Base-by-base conservation (phyloP, 2,888 invertebrate genomes). In the Acleris literana region DNA sequence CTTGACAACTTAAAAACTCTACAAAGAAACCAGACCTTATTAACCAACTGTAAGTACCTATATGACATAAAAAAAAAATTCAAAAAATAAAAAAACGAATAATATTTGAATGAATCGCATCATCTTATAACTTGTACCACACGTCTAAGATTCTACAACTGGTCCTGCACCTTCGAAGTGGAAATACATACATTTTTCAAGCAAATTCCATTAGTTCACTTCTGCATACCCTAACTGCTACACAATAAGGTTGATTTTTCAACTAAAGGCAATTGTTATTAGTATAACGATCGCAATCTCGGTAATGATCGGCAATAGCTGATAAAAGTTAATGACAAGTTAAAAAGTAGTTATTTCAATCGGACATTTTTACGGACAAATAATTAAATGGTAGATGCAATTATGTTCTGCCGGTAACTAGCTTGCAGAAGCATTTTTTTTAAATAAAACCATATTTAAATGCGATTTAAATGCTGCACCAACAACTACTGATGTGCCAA, bases 261-360 rank as follows among this genome's bases (percentile, higher is more conserved):
- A 39, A 39, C 44, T 25, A 25, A 18, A 44, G 20, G 20, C 22
- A 55, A 53, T 16, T 61, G 43, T 58, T 29, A 48, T 25, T 33
- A 33, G 62, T 67, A 70, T 68, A 71, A 72, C 68, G 67, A 69
- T 69, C 56, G 68, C 65, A 72, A 72, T 74, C 69, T 63, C 68
- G 61, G 68, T 71, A 72, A 71, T 70, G 65, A 56, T 55, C 60
- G 63, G 59, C 61, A 65, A 71, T 72, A 53, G 61, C 65, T 54
- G 62, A 58, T 65, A 65, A 61, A 51, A 62, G 13, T 62, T 68
- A 65, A 65, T 53, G 53, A 64, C 61, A 53, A 61, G 57, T 62
- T 62, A 20, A 62, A 64, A 62, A 57, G 55, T 25, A 25, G 61
- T 62, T 39, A 65, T 66, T 62, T 62, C 56, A 53, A 66, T 62